Base-by-base conservation (phyloP, 2,113 vertebrate genomes). In the Etia nguti region DNA sequence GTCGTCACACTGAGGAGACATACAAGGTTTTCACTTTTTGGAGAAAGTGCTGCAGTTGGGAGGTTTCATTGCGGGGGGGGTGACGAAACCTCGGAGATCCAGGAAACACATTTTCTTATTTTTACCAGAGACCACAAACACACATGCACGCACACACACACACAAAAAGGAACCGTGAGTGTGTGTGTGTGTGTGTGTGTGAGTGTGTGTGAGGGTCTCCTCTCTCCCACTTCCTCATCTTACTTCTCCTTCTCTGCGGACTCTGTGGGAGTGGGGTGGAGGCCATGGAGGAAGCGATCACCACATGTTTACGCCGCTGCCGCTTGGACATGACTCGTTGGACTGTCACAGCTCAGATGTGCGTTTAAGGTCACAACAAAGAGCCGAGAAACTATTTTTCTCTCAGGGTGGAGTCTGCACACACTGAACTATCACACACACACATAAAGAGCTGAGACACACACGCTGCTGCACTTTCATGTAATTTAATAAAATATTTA, bases 51-150 rank as follows among this genome's bases (percentile, higher is more conserved):
- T 84, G 31, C 79, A 88, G 86, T 84, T 60, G 10, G 10, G 80
- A 81, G 57, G 89, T 83, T 86, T 90, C 75, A 41, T 6, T 48
- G 20, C 18, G 43, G 13, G 79, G n/a, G 6, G 3, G 38, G 46
- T 86, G 88, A 73, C 70, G 81, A 90, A 92, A 91, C 85, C 85
- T 77, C 65, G 80, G 4, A 70, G 6, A 65, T 26, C 50, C 93
- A 96, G 96, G 95, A 96, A 96, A 95, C 95, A 96, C 95, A 96
- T 96, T 96, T 92, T 90, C 79, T 31, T 48, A 55, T 55, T 55
- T 54, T 22, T 22, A 79, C 62, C 84, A 86, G 70, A 88, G 65
- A 90, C 84, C 88, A 48, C 88, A 90, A 73, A 90, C 89, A 87
- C 83, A 31, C 57, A 4, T 26, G 18, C 26, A 16, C 57, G 89